Conservation (phyloP, 1,140 invertebrate genomes). For the Danaus melanippus region DNA sequence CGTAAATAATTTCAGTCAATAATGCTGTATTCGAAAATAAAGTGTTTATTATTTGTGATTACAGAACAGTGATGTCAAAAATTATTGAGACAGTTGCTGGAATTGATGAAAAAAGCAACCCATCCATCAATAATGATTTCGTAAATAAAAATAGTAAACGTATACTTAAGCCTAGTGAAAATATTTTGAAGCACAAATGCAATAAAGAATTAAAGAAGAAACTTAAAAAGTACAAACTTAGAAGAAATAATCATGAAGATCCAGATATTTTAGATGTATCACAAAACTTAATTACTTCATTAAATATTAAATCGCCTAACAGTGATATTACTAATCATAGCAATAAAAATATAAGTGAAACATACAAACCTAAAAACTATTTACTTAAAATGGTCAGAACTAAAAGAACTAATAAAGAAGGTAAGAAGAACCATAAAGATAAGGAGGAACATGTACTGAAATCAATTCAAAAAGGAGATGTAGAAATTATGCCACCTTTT, state of each 20-base stretch:
- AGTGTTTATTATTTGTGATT: slow-evolving; percentile 14
- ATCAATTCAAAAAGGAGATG: too few species aligned
- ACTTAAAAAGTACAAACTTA: slow-evolving; percentile 57
- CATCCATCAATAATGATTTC: slow-evolving; percentile 12
- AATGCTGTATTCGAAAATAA: too few species aligned
- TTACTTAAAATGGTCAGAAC: slow-evolving; percentile 51
- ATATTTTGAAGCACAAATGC: slow-evolving; percentile 39
- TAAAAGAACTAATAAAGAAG: slow-evolving; percentile 20
- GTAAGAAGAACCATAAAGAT: too few species aligned
- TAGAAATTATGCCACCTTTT: background rate
- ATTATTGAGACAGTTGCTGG: slow-evolving; percentile 14
- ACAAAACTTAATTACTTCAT: slow-evolving; percentile 33
- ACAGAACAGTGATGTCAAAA: slow-evolving; percentile 32
- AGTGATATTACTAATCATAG: slow-evolving; percentile 15
- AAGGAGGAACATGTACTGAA: too few species aligned
- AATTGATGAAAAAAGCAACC: slow-evolving; percentile 8
- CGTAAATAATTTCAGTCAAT: background rate
- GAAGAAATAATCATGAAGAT: slow-evolving; percentile 54
- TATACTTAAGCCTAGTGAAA: slow-evolving; percentile 43
- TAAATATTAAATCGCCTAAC: slow-evolving; percentile 49
- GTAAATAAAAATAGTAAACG: slow-evolving; percentile 23
- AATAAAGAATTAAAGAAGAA: slow-evolving; percentile 45
- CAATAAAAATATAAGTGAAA: slow-evolving; percentile 18
- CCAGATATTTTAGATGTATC: slow-evolving; percentile 57
- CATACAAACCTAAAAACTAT: slow-evolving; percentile 40